phyloP scores from a whole-genome alignment of 2,888 invertebrate genomes.

The Seira musarum region DNA sequence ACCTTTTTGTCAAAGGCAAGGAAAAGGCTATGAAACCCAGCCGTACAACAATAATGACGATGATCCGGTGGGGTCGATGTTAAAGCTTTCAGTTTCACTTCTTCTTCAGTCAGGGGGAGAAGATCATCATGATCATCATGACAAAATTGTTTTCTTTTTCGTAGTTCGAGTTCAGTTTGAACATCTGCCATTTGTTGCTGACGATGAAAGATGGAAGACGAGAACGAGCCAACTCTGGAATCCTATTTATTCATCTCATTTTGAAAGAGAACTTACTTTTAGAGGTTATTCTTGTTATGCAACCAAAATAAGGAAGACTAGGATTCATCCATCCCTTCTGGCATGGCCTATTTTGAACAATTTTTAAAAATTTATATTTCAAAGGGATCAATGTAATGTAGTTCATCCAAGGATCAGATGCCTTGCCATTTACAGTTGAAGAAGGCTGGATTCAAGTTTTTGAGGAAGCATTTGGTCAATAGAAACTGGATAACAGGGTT shows the following conservation, averaged over 20 bases:
- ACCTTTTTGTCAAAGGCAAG: slow-evolving; percentile 33
- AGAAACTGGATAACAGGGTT: no score
- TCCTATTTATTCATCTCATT: no score
- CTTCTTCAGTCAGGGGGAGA: slow-evolving; percentile 19
- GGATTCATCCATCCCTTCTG: background rate
- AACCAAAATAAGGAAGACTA: background rate
- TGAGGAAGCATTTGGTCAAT: background rate
- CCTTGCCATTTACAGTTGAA: no score
- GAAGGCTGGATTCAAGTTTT: no score
- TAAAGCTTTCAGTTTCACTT: slow-evolving; percentile 20
- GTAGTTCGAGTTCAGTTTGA: background rate
- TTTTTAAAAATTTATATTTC: background rate
- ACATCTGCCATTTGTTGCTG: slow-evolving; percentile 52
- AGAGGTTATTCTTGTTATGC: background rate
- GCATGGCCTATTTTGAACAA: background rate
- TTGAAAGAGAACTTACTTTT: background rate
- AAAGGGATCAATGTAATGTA: background rate
- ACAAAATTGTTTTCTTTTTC: background rate
- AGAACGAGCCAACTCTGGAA: slow-evolving; percentile 52
- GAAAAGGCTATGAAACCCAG: slow-evolving; percentile 36
- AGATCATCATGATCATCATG: slow-evolving; percentile 21
- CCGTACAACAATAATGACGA: slow-evolving; percentile 47
- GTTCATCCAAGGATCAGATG: background rate
- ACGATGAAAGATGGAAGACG: slow-evolving; percentile 32
- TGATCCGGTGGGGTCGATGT: slow-evolving; percentile 54